Evolutionary conservation across 1,140 invertebrate genomes (phyloP).

Genomic region (Micrasema longulum): DNA sequence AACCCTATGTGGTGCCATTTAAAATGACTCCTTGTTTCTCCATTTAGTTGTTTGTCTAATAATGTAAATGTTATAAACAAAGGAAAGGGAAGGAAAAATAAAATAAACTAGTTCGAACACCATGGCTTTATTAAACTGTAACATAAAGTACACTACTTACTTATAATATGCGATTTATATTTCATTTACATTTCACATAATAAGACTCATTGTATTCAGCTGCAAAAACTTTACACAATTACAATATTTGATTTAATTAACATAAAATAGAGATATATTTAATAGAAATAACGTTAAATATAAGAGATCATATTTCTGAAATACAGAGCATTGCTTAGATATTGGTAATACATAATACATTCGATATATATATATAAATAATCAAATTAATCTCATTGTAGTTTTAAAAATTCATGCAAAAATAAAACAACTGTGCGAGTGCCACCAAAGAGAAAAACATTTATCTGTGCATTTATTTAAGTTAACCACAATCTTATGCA

Average conservation of each 20-base stretch:
- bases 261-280: slow-evolving; percentile 47
- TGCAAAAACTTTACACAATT: slow-evolving; percentile 10
- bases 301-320: slow-evolving; percentile 53
- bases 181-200: slow-evolving; percentile 5
- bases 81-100: no score
- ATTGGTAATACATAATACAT: slow-evolving; percentile 28
- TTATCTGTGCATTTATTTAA: no score
- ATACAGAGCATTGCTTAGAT: slow-evolving; percentile 47
- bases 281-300: slow-evolving; percentile 45
- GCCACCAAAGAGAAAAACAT: no score
- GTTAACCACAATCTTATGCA: no score
- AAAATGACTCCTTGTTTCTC: no score
- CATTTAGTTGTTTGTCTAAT: no score
- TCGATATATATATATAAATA: neutral
- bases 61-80: no score
- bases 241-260: slow-evolving; percentile 40
- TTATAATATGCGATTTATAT: slow-evolving; percentile 8
- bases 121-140: slow-evolving; percentile 38
- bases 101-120: slow-evolving; percentile 11
- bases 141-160: slow-evolving; percentile 38
- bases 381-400: slow-evolving; percentile 15
- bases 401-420: no score
- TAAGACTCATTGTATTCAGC: slow-evolving; percentile 21
- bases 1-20: no score
- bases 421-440: no score